A percentile compares a stretch with the other conserved stretches of the same genome.
These are phyloP conservation scores for Hydrotaea diabolus DNA, from an alignment of 2,888 invertebrate genomes.

Conservation along the genomic window DNA sequence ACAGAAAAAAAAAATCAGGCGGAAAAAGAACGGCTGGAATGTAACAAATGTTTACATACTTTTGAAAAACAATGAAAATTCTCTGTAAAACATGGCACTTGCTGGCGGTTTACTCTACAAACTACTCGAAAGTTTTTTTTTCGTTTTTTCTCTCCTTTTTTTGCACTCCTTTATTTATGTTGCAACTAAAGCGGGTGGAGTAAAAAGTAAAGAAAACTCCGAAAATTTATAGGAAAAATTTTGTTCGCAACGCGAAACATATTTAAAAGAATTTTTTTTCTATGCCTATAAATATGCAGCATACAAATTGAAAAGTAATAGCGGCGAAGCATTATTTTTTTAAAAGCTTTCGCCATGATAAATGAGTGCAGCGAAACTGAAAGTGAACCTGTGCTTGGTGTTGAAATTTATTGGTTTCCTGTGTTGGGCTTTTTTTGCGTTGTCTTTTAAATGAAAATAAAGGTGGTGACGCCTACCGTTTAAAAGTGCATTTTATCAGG, in stretches of 20 bases:
- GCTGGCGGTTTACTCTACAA: conserved; percentile 4
- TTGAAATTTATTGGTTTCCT: not conserved
- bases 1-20: not conserved
- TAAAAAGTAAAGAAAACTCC: not conserved
- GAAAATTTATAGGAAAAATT: not conserved
- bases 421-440: too few species aligned
- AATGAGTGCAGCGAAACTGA: not conserved
- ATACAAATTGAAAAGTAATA: conserved; percentile 30
- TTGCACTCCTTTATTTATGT: not conserved
- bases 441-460: too few species aligned
- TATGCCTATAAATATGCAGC: conserved; percentile 18
- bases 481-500: too few species aligned
- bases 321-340: not conserved
- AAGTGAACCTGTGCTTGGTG: not conserved
- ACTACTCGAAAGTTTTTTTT: not conserved
- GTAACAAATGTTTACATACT: conserved; percentile 36
- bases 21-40: not conserved
- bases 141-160: too few species aligned
- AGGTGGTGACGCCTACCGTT: too few species aligned
- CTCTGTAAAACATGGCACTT: conserved; percentile 17
- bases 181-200: not conserved
- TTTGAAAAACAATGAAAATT: conserved; percentile 29
- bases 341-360: not conserved
- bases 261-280: not conserved
- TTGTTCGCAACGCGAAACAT: not conserved